Base-by-base conservation (phyloP, 2,888 invertebrate genomes). In the Plagodis dolabraria region DNA sequence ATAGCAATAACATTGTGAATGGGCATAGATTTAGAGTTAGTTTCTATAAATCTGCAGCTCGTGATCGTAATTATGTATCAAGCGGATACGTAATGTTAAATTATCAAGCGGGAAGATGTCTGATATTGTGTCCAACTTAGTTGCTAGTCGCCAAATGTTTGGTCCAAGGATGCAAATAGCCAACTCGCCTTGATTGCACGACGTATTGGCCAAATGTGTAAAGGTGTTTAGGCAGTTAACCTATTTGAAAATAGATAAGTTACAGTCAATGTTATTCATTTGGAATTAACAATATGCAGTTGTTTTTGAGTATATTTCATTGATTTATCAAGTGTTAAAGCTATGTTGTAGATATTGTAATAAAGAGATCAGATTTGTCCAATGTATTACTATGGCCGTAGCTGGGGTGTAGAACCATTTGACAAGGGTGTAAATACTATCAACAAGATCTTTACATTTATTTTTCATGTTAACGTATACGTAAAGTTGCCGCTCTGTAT, bases 201-300 rank as follows among this genome's bases (percentile, higher is more conserved):
- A 35, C 7, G 34, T 38, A 34, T 40, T 44, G 12, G 47, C 44
- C 48, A 53, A 57, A 40, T 52, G 34, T 45, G 22, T 11, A 12
- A 34, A 33, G 51, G 33, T 35, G 7, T n/a, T 49, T 75, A 82
- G 1, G 22, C 22, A 22, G 22, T 33, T 2, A n/a, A 11, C 79
- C 79, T 69, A 53, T 58, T 58, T 49, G 45, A 57, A 52, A 48
- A 52, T 22, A 53, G 12, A 60, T 71, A 72, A 75, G 80, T 81
- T 85, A 73, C 77, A 75, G 80, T 76, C 81, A 81, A 79, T 80
- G 77, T 82, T n/a, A 73, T 77, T 70, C 71, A 77, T 68, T 76
- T 75, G 70, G 72, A 65, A 42, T 10, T 61, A 22, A 22, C 22
- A 22, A 22, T 22, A 22, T 22, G 22, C 22, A 60, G 63, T 61